Evolutionary conservation across 1,140 invertebrate species (phyloP), one percentile per base, ranked within the genome.

Genomic region (Heliconius hewitsoni): DNA sequence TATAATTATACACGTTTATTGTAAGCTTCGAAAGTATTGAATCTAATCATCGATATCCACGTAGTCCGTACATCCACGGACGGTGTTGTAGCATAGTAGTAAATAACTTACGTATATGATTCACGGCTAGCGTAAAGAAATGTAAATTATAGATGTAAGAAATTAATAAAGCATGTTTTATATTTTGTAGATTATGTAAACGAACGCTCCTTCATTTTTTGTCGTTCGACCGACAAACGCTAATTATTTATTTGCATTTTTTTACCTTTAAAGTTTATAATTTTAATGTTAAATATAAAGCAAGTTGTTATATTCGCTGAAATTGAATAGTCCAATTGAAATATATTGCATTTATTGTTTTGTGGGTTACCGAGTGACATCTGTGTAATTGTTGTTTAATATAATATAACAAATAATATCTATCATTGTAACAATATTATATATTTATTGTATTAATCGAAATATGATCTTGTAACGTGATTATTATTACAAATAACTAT

Each of bases 221-320:
- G 90, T 86, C 93, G 80, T 81, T 52, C 71, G 83, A 74, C 73
- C 85, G 93, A 88, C 88, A 84, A 88, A 77, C 82, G 92, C 93
- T 92, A 89, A 93, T 93, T 94, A 93, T 94, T 94, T 94, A 93
- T 94, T 94, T 93, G 92, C 93, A 94, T 91, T 90, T 92, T 91
- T 37, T 91, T 84, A 84, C 81, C 87, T 91, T 91, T 89, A 93
- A 94, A 90, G 91, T 93, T 93, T 94, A 90, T 94, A 87, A 90
- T 92, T 93, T 92, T 91, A 89, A 88, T 90, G 88, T 91, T 88
- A 90, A 89, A 88, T 87, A 78, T 86, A 77, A 88, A 87, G 85
- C 88, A 85, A 89, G 83, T 90, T 91, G 90, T 91, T 90, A 87
- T 92, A 91, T 86, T 86, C 84, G 86, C 87, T 91, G 82, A 90